Evolutionary conservation across 2,113 vertebrate genomes (phyloP).

Genomic region (Aythya baeri): DNA sequence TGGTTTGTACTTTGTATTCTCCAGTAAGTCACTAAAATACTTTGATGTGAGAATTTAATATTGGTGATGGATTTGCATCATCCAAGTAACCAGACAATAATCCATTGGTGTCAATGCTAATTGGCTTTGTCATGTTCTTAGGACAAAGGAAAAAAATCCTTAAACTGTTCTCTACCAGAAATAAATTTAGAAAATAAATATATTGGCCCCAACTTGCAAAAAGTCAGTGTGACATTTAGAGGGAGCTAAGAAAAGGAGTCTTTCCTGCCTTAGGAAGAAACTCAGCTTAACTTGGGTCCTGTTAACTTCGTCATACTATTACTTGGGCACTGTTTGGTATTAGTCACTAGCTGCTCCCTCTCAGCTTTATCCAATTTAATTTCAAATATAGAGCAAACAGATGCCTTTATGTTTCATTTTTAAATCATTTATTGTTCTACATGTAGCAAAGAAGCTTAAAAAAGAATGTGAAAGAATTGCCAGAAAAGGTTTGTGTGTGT

Average conservation of each 20-base stretch:
- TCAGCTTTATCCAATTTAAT: constrained; percentile 69
- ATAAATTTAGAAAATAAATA: constrained; percentile 68
- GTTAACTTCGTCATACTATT: constrained; percentile 67
- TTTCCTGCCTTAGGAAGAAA: constrained; percentile 69
- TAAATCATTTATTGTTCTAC: constrained; percentile 73
- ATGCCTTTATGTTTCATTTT: constrained; percentile 72
- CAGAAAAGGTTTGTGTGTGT: constrained; percentile 45
- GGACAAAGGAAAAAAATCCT: constrained; percentile 31
- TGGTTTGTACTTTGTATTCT: neutral
- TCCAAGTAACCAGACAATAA: constrained; percentile 52
- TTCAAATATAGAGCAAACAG: constrained; percentile 63
- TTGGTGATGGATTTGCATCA: constrained; percentile 15
- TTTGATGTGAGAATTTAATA: constrained; percentile 46
- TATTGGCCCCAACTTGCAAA: constrained; percentile 59
- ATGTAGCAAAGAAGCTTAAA: constrained; percentile 63
- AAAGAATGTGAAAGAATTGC: constrained; percentile 65
- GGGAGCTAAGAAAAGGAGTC: constrained; percentile 65
- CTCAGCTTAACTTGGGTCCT: constrained; percentile 49
- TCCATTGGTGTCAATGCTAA: constrained; percentile 15
- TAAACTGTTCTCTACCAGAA: constrained; percentile 50
- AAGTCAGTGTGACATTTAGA: constrained; percentile 73
- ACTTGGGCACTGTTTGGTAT: constrained; percentile 60
- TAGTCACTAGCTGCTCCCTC: constrained; percentile 53
- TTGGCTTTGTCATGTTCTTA: constrained; percentile 45
- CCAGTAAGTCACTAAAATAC: neutral